Evolutionary conservation across 2,113 vertebrate genomes (phyloP).

Genomic region (Apistogramma diplotaenia): DNA sequence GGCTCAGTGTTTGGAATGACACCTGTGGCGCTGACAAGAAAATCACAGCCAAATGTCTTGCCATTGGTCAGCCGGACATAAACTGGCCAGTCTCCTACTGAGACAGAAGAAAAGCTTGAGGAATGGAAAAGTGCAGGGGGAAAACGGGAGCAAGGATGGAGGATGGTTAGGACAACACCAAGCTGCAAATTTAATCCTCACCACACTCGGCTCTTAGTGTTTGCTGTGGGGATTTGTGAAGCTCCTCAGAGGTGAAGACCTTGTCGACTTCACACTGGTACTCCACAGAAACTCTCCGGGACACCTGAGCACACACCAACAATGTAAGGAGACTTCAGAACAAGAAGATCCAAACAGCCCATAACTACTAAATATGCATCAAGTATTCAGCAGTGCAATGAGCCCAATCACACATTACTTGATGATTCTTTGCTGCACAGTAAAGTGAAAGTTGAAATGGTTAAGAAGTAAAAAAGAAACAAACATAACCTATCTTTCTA

Average conservation of each 20-base stretch:
- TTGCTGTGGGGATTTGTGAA: conserved; percentile 64
- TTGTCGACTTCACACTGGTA: conserved; percentile 85
- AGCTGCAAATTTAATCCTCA: conserved; percentile 42
- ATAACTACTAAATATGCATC: neutral
- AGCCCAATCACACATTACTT: neutral
- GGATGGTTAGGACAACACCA: conserved; percentile 2
- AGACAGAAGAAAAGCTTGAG: neutral
- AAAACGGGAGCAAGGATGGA: neutral
- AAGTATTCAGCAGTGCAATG: neutral
- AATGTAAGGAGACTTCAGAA: neutral
- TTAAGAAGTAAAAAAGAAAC: neutral
- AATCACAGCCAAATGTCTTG: conserved; percentile 89
- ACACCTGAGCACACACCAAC: conserved; percentile 71
- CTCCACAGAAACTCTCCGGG: conserved; percentile 86
- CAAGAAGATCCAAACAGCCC: neutral
- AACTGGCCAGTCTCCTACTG: conserved; percentile 85
- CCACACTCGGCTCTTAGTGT: conserved; percentile 49
- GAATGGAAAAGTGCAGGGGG: neutral
- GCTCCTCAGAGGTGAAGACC: conserved; percentile 82
- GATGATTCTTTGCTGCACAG: neutral
- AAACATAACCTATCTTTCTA: no score
- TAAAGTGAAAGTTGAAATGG: neutral
- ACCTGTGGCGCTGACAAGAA: conserved; percentile 94
- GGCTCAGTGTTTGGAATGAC: conserved; percentile 86
- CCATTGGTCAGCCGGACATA: conserved; percentile 88